A percentile compares a stretch with the other conserved stretches of the same genome.
These are phyloP conservation scores for Meghimatium bilineatum DNA, from an alignment of 2,888 invertebrate genomes.

Conservation along the genomic window DNA sequence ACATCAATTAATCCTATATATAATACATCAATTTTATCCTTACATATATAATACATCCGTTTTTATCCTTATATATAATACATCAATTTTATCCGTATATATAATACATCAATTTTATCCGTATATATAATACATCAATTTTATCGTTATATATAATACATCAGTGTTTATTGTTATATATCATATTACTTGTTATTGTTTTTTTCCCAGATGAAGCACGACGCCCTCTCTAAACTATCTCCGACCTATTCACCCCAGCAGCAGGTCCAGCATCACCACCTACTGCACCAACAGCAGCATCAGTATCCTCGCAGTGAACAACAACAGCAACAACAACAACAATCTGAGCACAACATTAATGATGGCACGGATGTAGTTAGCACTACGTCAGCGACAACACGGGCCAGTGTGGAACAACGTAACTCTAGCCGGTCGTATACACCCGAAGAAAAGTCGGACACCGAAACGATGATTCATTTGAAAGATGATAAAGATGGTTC, in stretches of 20 bases:
- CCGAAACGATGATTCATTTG: constrained; percentile 24
- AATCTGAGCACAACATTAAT: constrained; percentile 6
- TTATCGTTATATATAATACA: not conserved
- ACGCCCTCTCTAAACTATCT: constrained; percentile 45
- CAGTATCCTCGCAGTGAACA: constrained; percentile 24
- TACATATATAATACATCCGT: too few relatives aligned
- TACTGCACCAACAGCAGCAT: constrained; percentile 52
- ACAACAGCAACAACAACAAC: constrained; percentile 35
- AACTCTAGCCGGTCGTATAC: constrained; percentile 40
- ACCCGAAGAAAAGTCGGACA: constrained; percentile 43
- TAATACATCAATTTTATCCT: too few relatives aligned
- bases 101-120: too few relatives aligned
- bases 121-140: not conserved
- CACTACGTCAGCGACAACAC: constrained; percentile 54
- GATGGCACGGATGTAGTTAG: constrained; percentile 58
- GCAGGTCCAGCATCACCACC: constrained; percentile 49
- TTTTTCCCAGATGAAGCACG: constrained; percentile 33
- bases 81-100: too few relatives aligned
- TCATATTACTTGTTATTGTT: too few relatives aligned
- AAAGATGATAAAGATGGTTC: constrained; percentile 38
- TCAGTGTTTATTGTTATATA: too few relatives aligned
- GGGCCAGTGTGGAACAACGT: constrained; percentile 21
- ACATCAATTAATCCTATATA: too few relatives aligned
- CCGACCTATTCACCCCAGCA: constrained; percentile 44
- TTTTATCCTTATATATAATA: too few relatives aligned